Evolutionary conservation across 2,888 invertebrate genomes (phyloP).

Genomic region (Chrysomela aeneicollis): DNA sequence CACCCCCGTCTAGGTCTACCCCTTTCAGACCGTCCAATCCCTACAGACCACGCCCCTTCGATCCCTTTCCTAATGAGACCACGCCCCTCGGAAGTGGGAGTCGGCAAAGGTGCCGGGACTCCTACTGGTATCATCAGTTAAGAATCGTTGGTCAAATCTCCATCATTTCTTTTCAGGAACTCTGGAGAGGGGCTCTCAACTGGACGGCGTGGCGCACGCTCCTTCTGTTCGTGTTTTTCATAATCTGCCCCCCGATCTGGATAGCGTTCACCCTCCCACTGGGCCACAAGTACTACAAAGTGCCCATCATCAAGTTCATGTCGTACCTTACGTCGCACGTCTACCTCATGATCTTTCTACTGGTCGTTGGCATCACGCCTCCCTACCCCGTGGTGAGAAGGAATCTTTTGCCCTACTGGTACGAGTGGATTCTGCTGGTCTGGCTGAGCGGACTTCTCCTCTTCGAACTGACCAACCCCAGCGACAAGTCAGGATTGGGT

Average conservation of each 20-base stretch:
- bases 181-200: constrained; percentile 96
- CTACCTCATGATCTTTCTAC: constrained; percentile 92
- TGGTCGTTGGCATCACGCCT: constrained; percentile 89
- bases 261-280: constrained; percentile 93
- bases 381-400: constrained; percentile 83
- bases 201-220: constrained; percentile 97
- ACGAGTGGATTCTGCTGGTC: constrained; percentile 93
- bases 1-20: too few species aligned
- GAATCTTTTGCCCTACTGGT: constrained; percentile 88
- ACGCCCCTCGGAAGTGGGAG: too few species aligned
- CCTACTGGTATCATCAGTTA: too few species aligned
- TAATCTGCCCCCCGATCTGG: constrained; percentile 96
- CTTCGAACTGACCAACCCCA: constrained; percentile 96
- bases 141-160: too few species aligned
- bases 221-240: constrained; percentile 89
- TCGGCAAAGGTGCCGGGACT: too few species aligned
- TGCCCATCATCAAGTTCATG: constrained; percentile 99
- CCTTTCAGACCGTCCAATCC: too few species aligned
- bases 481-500: constrained; percentile 95
- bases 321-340: constrained; percentile 98
- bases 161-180: too few species aligned
- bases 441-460: constrained; percentile 95
- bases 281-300: constrained; percentile 95
- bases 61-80: too few species aligned
- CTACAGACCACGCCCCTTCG: too few species aligned